Evolutionary conservation across 2,888 invertebrate species (phyloP), one percentile per base, ranked within the genome.

Genomic region (Clanis bilineata): DNA sequence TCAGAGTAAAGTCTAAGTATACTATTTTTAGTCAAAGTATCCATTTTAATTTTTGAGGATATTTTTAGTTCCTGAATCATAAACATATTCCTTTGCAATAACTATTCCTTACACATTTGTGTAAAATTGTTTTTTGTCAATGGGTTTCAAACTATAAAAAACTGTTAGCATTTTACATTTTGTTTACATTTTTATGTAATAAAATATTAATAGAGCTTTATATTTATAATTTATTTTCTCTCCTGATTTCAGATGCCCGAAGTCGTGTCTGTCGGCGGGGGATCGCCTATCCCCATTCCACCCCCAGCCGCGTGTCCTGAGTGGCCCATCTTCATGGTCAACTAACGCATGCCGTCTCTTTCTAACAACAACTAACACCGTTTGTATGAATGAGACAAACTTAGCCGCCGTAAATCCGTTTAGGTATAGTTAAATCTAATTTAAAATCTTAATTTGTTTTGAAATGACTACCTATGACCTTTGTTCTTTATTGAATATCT

Each of bases 241-340:
- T 43, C 18, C 15, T 57, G 32, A 23, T 77, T 80, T 67, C 78
- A 91, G 91, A 88, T 90, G 61, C 88, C 90, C 6, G 91, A 92
- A 69, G 89, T 91, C 61, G 84, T 91, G 56, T 82, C 90, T 1
- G 90, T 90, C 38, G 88, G 88, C 10, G 92, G 90, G 5, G 91
- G 90, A 4, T 91, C 92, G 0, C 91, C 92, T 0, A 72, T 92
- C 57, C 91, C 92, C 22, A 86, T 91, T 39, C 86, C 89, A 6
- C 83, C 89, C 9, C 89, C 91, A 2, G 86, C 87, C n/a, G 83
- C 90, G 21, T 89, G 90, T 68, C 85, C 87, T 7, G 92, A 91
- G 55, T 92, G 92, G 92, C 92, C 92, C 0, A 85, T 92, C 58
- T 92, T 85, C 65, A 92, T 91, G 87, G 92, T 92, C 69, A 92